Percentiles rank a stretch among this genome's conserved stretches.
Conservation (phyloP, 2,113 vertebrate genomes). For the Tichodroma muraria region DNA sequence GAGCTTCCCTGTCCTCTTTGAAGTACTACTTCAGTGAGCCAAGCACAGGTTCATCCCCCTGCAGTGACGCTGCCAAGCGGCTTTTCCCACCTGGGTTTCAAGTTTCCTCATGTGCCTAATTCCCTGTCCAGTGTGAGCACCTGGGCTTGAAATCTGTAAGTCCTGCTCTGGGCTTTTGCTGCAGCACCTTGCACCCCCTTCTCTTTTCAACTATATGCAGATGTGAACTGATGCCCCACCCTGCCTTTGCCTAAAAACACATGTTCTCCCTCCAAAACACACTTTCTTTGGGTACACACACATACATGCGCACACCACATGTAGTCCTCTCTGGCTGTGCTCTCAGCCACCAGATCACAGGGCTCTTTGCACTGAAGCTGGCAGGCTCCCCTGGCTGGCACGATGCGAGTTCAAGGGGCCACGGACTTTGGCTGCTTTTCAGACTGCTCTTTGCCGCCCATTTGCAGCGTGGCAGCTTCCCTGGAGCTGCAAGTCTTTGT, state of each 20-base stretch:
- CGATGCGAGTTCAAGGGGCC: neutral
- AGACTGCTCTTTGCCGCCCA: neutral
- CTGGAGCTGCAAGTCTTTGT: neutral
- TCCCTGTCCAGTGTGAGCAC: neutral
- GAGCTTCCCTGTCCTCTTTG: neutral
- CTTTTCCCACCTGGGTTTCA: neutral
- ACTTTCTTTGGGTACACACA: neutral
- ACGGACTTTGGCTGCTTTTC: neutral
- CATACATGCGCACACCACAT: neutral
- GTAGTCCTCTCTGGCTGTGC: neutral
- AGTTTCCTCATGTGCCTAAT: neutral
- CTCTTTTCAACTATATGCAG: neutral
- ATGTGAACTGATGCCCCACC: too few relatives aligned
- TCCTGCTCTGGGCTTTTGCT: neutral
- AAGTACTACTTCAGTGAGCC: rapidly evolving
- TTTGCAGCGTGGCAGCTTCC: neutral
- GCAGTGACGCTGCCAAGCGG: neutral
- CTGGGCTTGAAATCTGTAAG: neutral
- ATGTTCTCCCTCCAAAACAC: rapidly evolving
- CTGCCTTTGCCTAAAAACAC: neutral
- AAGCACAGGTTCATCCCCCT: neutral
- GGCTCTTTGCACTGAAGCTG: neutral
- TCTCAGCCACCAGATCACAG: neutral
- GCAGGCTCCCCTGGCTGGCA: neutral
- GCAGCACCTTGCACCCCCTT: rapidly evolving